Percentiles rank a stretch among this genome's conserved stretches.
These are phyloP conservation scores for Psilanteris sp. DNA, from an alignment of 1,140 invertebrate species.

Conservation along the genomic window DNA sequence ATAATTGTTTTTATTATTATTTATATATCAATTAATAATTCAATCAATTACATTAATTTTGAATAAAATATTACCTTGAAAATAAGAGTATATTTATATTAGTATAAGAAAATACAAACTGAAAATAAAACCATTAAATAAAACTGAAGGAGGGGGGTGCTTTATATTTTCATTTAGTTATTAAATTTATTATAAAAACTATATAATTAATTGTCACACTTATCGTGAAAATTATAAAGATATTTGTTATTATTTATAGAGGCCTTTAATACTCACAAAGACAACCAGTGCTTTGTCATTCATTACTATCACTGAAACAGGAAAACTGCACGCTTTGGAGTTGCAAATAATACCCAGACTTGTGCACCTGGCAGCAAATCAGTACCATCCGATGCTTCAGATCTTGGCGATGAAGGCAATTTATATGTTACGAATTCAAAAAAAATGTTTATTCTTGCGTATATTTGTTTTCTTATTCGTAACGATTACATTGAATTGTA, in stretches of 20 bases:
- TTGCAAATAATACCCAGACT: constrained; percentile 60
- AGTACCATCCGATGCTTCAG: constrained; percentile 34
- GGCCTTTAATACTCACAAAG: constrained; percentile 42
- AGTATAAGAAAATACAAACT: too few relatives aligned
- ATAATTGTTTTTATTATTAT: too few relatives aligned
- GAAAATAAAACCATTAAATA: too few relatives aligned
- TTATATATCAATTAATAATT: too few relatives aligned
- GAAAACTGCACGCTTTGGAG: constrained; percentile 60
- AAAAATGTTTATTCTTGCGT: constrained; percentile 13
- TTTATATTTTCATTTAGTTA: too few relatives aligned
- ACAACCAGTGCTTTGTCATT: constrained; percentile 59
- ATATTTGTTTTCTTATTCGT: constrained; percentile 7
- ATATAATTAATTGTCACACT: too few relatives aligned
- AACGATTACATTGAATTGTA: not conserved
- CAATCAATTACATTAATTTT: too few relatives aligned
- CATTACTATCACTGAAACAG: constrained; percentile 59
- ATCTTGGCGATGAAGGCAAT: constrained; percentile 62
- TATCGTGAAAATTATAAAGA: constrained; percentile 11
- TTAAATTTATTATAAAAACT: too few relatives aligned
- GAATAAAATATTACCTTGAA: too few relatives aligned
- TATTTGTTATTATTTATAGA: constrained; percentile 57
- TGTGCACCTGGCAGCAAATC: constrained; percentile 39
- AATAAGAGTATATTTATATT: too few relatives aligned
- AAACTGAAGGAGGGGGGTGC: too few relatives aligned
- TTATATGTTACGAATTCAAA: constrained; percentile 23